phyloP scores from a whole-genome alignment of 2,113 vertebrate species.

The Gavialis gangeticus region DNA sequence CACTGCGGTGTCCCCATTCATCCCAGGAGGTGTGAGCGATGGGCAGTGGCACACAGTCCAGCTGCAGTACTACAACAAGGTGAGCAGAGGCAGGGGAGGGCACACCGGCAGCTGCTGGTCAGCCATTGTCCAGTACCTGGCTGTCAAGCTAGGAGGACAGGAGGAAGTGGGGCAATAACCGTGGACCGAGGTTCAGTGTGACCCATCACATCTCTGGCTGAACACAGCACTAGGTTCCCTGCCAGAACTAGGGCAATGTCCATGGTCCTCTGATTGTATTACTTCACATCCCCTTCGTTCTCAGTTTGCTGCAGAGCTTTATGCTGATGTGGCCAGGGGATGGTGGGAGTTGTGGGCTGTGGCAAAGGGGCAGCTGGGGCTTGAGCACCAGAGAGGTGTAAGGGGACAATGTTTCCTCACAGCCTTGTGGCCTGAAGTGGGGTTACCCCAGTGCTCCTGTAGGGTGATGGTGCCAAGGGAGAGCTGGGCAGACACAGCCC shows the following conservation, averaged over 20 bases:
- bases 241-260: not conserved
- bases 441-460: too few relatives aligned
- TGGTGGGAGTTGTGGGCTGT: not conserved
- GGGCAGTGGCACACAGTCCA: conserved; percentile 93
- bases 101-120: not conserved
- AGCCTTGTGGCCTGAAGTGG: too few relatives aligned
- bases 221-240: not conserved
- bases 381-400: not conserved
- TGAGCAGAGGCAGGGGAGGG: conserved; percentile 35
- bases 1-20: conserved; percentile 87
- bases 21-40: conserved; percentile 91
- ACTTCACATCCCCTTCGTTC: not conserved
- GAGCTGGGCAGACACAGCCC: too few relatives aligned
- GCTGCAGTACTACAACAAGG: conserved; percentile 95
- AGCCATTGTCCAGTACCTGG: not conserved
- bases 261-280: not conserved
- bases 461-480: too few relatives aligned
- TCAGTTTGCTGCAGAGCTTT: not conserved
- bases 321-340: not conserved
- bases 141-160: not conserved
- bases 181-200: not conserved
- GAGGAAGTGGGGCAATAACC: not conserved
- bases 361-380: not conserved
- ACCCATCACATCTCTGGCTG: not conserved
- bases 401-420: too few relatives aligned